Conservation (phyloP, 1,140 invertebrate species). For the Zaprionus nigranus region DNA sequence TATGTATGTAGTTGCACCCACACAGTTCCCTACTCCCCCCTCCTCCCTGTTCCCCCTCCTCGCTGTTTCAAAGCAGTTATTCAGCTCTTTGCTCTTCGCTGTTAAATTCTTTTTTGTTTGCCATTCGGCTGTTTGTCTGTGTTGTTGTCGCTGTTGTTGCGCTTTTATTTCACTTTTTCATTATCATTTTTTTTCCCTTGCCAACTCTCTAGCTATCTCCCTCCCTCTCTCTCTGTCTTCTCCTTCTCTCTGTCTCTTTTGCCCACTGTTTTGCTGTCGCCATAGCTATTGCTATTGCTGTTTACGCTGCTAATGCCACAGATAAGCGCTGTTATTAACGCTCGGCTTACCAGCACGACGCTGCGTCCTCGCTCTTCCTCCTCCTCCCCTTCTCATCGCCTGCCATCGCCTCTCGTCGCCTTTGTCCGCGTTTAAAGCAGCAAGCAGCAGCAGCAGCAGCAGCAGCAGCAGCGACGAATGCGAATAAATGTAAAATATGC, state of each 20-base stretch:
- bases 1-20: conserved; percentile 42
- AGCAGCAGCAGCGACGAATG: conserved; percentile 37
- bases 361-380: conserved; percentile 10
- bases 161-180: conserved; percentile 83
- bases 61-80: conserved; percentile 9
- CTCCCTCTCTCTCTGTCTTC: conserved; percentile 2
- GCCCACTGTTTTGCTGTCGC: conserved; percentile 18
- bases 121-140: conserved; percentile 65
- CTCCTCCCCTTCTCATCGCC: not conserved
- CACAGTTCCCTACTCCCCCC: conserved; percentile 4
- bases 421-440: conserved; percentile 51
- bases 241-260: not conserved
- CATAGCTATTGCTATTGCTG: conserved; percentile 50
- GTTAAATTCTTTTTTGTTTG: conserved; percentile 44
- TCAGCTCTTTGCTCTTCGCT: conserved; percentile 29
- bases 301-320: conserved; percentile 78
- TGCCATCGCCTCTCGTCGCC: conserved; percentile 1
- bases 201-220: too few relatives aligned
- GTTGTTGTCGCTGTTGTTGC: conserved; percentile 68
- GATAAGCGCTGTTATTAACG: conserved; percentile 83
- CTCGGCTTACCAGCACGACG: conserved; percentile 75
- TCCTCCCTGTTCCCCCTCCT: not conserved
- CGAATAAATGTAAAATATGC: conserved; percentile 82
- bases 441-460: conserved; percentile 19
- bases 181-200: conserved; percentile 64